phyloP scores from a whole-genome alignment of 2,888 invertebrate genomes.

The Omphaloscelis lunosa region DNA sequence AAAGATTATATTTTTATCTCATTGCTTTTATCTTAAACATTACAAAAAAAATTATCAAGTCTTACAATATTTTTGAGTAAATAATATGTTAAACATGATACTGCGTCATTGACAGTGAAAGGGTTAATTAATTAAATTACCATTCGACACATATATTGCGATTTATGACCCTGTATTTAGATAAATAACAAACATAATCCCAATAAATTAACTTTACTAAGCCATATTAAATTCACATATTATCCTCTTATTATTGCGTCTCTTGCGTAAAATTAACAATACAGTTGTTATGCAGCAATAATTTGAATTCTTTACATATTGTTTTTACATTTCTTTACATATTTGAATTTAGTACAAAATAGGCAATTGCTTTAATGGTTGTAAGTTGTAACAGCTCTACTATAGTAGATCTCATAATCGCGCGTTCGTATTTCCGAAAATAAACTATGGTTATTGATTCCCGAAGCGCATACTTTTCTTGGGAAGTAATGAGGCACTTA shows the following conservation, averaged over 20 bases:
- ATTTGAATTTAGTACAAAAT: too few relatives aligned
- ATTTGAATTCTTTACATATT: too few relatives aligned
- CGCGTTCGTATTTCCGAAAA: not conserved
- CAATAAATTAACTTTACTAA: not conserved
- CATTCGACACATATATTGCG: not conserved
- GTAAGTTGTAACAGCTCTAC: too few relatives aligned
- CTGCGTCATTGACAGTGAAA: not conserved
- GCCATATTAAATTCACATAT: not conserved
- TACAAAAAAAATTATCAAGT: not conserved
- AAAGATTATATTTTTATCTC: conserved; percentile 18
- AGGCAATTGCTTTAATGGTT: too few relatives aligned
- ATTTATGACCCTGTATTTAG: not conserved
- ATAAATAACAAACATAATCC: conserved; percentile 7
- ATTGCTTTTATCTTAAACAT: not conserved
- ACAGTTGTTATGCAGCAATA: too few relatives aligned
- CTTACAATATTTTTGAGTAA: not conserved
- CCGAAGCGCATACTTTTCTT: not conserved
- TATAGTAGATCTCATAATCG: not conserved
- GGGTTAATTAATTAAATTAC: not conserved
- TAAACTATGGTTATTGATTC: not conserved
- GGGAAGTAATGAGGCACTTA: too few relatives aligned
- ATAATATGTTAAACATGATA: not conserved
- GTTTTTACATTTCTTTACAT: too few relatives aligned
- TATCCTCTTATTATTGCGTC: too few relatives aligned
- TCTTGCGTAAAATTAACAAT: too few relatives aligned